Percentiles rank a stretch among this genome's conserved stretches.
Conservation (phyloP, 2,888 invertebrate genomes). For the Heliconius erato region DNA sequence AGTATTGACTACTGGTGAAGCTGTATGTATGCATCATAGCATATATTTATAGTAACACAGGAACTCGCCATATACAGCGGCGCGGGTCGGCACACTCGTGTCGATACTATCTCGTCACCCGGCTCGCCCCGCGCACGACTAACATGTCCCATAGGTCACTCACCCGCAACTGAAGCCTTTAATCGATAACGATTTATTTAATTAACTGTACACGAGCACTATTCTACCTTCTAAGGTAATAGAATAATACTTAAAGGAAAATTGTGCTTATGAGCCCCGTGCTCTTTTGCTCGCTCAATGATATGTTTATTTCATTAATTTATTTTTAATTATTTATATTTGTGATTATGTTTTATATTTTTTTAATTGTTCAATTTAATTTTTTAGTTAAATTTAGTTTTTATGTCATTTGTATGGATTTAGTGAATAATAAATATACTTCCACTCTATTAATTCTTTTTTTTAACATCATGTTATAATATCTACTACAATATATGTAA, state of each 20-base stretch:
- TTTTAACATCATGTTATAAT: not conserved
- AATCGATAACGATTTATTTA: slow-evolving; percentile 58
- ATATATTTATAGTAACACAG: slow-evolving; percentile 46
- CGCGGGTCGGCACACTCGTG: slow-evolving; percentile 59
- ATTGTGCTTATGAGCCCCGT: slow-evolving; percentile 40
- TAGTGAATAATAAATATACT: not conserved
- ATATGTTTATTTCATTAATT: slow-evolving; percentile 19
- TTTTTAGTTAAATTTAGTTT: not conserved
- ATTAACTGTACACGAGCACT: slow-evolving; percentile 57
- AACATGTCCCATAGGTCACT: slow-evolving; percentile 56
- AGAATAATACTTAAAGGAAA: slow-evolving; percentile 46
- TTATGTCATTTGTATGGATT: not conserved
- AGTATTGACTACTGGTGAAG: slow-evolving; percentile 24
- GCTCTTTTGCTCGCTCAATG: slow-evolving; percentile 33
- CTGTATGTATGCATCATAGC: slow-evolving; percentile 43
- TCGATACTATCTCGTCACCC: slow-evolving; percentile 77
- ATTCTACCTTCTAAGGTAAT: slow-evolving; percentile 50
- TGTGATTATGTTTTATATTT: not conserved
- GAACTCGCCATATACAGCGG: slow-evolving; percentile 54
- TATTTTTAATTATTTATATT: slow-evolving; percentile 5
- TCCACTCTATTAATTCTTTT: not conserved
- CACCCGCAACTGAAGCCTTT: slow-evolving; percentile 54
- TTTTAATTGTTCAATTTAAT: not conserved
- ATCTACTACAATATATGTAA: not conserved
- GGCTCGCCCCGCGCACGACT: slow-evolving; percentile 71